Evolutionary conservation across 2,888 invertebrate species (phyloP), one percentile per base, ranked within the genome.

Genomic region (Drosophila siamana): DNA sequence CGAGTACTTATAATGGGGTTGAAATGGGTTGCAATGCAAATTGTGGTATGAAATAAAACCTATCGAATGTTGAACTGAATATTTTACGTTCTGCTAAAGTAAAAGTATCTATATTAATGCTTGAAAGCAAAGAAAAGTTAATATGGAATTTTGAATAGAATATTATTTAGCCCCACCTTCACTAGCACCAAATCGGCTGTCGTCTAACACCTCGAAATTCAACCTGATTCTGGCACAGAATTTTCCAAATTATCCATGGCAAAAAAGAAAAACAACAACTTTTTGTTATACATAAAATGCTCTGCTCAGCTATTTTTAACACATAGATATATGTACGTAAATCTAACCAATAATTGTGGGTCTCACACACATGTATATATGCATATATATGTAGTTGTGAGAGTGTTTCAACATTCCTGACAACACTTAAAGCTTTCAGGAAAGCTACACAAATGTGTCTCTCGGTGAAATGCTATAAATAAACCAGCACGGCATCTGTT

Each of bases 401-500:
- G 15, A 43, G 33, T 43, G 11, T 59, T 57, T 28, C 22, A 43
- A 26, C 33, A 60, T 52, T 48, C 72, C 52, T 63, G 47, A 44
- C 48, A 43, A 44, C 41, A 28, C 13, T 33, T 4, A 15, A 67
- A 61, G 86, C 87, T 78, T 84, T 43, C 13, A 6, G 6, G 3
- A 61, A 40, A 71, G 57, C 64, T 71, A 9, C 7, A 26, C 7
- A 47, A 15, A 48, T 33, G 33, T n/a, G 33, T 28, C 43, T 47
- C 47, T 46, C n/a, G 13, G 7, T 19, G 15, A 28, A 30, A 11
- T 59, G 22, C 82, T 83, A 86, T 71, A 83, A 72, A 88, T 83
- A 83, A 51, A 26, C 11, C 5, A 30, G 7, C 13, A n/a, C 38
- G 67, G 86, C 84, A 86, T 86, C 77, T 88, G 88, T 86, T 88